phyloP scores from a whole-genome alignment of 2,888 invertebrate genomes.

The Hirtodrosophila confusa region DNA sequence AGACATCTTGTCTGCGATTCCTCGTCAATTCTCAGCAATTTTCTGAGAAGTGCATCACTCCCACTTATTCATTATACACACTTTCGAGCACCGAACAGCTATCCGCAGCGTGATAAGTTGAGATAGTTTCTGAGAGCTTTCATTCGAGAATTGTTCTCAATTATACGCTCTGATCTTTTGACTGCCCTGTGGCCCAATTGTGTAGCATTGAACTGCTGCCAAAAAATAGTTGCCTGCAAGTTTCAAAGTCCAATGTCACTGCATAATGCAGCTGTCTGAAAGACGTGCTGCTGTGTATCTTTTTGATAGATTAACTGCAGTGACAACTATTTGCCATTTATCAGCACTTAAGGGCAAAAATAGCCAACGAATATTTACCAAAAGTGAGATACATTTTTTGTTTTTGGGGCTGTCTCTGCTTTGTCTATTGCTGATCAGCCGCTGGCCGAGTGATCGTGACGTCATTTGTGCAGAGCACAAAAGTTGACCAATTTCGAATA shows the following conservation, averaged over 20 bases:
- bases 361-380: constrained; percentile 29
- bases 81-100: constrained; percentile 43
- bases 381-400: constrained; percentile 19
- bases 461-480: constrained; percentile 48
- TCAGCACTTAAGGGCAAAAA: constrained; percentile 58
- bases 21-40: constrained; percentile 23
- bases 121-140: constrained; percentile 5
- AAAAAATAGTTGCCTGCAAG: constrained; percentile 41
- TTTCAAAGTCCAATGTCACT: constrained; percentile 72
- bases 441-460: constrained; percentile 72
- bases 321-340: constrained; percentile 66
- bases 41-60: constrained; percentile 2
- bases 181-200: constrained; percentile 41
- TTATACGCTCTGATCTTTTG: constrained; percentile 16
- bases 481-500: constrained; percentile 27
- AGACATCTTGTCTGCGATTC: constrained; percentile 59
- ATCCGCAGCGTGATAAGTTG: constrained; percentile 34
- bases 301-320: constrained; percentile 37
- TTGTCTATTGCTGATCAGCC: constrained; percentile 58
- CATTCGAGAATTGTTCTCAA: neutral
- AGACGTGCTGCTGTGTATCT: constrained; percentile 32
- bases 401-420: constrained; percentile 19
- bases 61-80: neutral
- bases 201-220: constrained; percentile 70
- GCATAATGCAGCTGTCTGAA: constrained; percentile 35